Conservation (phyloP, 2,888 invertebrate genomes). For the Platynereis dumerilii region DNA sequence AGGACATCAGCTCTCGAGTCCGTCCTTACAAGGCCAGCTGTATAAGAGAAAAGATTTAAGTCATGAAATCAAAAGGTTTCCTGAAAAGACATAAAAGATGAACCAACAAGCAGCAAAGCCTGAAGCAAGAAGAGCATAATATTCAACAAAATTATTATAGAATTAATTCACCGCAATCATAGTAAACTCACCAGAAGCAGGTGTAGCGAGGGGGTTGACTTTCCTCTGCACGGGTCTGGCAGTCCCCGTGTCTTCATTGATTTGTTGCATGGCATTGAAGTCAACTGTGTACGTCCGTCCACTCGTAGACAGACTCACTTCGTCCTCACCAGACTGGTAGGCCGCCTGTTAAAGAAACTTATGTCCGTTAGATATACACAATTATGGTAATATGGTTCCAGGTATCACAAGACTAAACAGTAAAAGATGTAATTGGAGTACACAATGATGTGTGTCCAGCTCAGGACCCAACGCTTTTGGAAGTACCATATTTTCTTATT, state of each 20-base stretch:
- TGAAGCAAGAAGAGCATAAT: too few species aligned
- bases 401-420: too few species aligned
- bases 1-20: conserved; percentile 77
- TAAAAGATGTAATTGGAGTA: too few species aligned
- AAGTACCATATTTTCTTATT: too few species aligned
- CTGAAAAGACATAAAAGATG: too few species aligned
- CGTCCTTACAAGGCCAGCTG: conserved; percentile 35
- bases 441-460: too few species aligned
- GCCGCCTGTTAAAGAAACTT: conserved; percentile 70
- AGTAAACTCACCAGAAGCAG: conserved; percentile 38
- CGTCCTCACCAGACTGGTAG: conserved; percentile 91
- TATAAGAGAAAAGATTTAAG: background rate
- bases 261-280: conserved; percentile 96
- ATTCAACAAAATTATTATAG: too few species aligned
- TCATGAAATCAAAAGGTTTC: too few species aligned
- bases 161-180: too few species aligned
- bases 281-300: conserved; percentile 96
- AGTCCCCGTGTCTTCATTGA: conserved; percentile 97
- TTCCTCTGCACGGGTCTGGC: conserved; percentile 83
- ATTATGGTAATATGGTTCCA: too few species aligned
- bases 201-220: conserved; percentile 51
- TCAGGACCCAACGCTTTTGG: too few species aligned
- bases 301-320: conserved; percentile 88
- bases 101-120: too few species aligned
- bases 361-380: background rate